These are phyloP conservation scores for Cheilosia vulpina DNA, from an alignment of 2,888 invertebrate genomes.

Conservation along the genomic window DNA sequence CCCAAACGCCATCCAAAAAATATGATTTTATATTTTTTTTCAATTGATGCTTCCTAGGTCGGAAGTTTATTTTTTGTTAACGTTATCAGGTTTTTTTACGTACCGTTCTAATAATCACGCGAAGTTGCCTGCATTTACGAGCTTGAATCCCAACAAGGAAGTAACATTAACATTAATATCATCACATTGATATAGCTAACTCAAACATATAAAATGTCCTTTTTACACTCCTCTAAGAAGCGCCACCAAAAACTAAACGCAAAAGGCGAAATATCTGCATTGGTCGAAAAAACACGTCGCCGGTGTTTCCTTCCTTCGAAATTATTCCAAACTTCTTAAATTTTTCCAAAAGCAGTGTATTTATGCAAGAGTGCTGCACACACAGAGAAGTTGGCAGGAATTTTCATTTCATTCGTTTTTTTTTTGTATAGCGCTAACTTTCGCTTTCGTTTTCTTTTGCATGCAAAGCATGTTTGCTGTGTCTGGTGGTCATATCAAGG, in stretches of 20 bases:
- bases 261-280: conserved; percentile 24
- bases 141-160: too few species aligned
- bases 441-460: conserved; percentile 62
- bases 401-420: conserved; percentile 27
- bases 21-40: too few species aligned
- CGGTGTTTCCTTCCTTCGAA: conserved; percentile 6
- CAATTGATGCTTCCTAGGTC: too few species aligned
- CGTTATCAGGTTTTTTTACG: too few species aligned
- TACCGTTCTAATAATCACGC: too few species aligned
- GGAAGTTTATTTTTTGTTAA: too few species aligned
- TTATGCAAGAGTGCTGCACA: conserved; percentile 14
- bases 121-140: too few species aligned
- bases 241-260: background rate
- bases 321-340: conserved; percentile 14
- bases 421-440: conserved; percentile 35
- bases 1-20: too few species aligned
- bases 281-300: conserved; percentile 26
- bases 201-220: background rate
- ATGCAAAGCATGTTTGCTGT: conserved; percentile 55
- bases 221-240: background rate
- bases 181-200: background rate
- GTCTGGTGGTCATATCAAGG: conserved; percentile 64
- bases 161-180: too few species aligned
- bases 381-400: conserved; percentile 13
- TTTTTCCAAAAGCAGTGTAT: conserved; percentile 7